Conservation (phyloP, 23 tunicate genomes). For the Styela plicata region DNA sequence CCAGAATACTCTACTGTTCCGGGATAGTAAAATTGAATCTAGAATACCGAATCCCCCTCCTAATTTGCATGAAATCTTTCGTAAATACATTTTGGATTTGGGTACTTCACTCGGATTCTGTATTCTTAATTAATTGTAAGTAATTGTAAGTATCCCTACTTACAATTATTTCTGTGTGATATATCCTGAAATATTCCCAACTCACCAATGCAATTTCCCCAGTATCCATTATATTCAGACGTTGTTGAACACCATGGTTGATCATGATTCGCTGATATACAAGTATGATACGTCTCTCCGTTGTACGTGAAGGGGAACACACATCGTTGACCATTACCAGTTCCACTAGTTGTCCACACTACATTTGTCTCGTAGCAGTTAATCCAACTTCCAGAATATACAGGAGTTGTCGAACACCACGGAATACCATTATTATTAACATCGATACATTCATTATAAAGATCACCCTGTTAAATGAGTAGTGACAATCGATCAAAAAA, state of each 20-base stretch:
- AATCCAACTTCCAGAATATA: conserved; percentile 49
- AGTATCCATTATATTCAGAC: conserved; percentile 51
- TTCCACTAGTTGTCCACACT: conserved; percentile 75
- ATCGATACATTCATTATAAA: conserved; percentile 73
- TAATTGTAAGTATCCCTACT: no score
- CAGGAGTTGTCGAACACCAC: conserved; percentile 79
- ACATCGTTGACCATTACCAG: conserved; percentile 62
- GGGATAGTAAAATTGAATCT: no score
- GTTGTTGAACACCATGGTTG: conserved; percentile 92
- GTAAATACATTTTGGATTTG: no score
- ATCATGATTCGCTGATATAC: conserved; percentile 42
- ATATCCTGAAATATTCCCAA: no score
- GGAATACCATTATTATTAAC: conserved; percentile 34
- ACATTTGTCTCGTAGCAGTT: conserved; percentile 59
- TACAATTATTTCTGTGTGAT: no score
- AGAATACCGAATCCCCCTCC: no score
- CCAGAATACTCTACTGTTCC: no score
- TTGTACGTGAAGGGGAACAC: conserved; percentile 73
- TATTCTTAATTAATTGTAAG: no score
- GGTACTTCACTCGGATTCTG: no score
- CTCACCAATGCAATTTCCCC: conserved; percentile 89
- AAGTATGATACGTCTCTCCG: conserved; percentile 59
- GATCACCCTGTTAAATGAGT: conserved; percentile 45
- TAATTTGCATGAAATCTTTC: no score
- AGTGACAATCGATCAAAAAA: no score